Evolutionary conservation across 2,888 invertebrate genomes (phyloP), one percentile per base, ranked within the genome.

Genomic region (Callyntrura sp.): DNA sequence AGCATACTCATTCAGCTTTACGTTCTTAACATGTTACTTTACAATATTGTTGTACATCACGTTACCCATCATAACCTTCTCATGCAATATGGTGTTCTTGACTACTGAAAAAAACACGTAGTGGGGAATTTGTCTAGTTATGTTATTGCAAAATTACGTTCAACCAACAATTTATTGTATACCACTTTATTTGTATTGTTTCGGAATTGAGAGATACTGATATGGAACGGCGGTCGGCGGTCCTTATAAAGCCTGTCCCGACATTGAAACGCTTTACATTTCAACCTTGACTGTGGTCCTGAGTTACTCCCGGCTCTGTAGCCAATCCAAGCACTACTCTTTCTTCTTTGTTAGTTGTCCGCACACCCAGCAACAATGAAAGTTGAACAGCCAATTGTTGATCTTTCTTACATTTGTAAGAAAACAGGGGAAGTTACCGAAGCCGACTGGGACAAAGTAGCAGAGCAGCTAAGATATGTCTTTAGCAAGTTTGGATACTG

Each of bases 401-500:
- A 90, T 35, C 81, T 90, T 0, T 68, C 90, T 23, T 85, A 73
- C 14, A 60, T 91, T 73, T 87, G 83, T 62, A 89, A 90, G 28
- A 91, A 91, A 23, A n/a, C 43, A 9, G 73, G 65, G 1, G 68
- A 78, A 9, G 76, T 87, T 17, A 90, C 87, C 2, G 90, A 87
- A 20, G 78, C 28, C 35, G 90, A 91, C 51, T 90, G 91, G 90
- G 51, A 57, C 23, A 85, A 81, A 73, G 90, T 91, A 6, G 86
- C 90, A 4, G 85, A 73, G 0, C 85, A 91, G 55, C 20, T 90
- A 1, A 57, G 85, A 57, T 78, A 62, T 23, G 65, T 57, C 0
- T 91, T 91, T 23, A 70, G 87, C 45, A 90, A 91, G 60, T 90
- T 76, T 55, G 90, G 91, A 28, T 91, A 91, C 78, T 86, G 89